phyloP scores from a whole-genome alignment of 2,797 vertebrate species.

The Chaetophractus vellerosus region DNA sequence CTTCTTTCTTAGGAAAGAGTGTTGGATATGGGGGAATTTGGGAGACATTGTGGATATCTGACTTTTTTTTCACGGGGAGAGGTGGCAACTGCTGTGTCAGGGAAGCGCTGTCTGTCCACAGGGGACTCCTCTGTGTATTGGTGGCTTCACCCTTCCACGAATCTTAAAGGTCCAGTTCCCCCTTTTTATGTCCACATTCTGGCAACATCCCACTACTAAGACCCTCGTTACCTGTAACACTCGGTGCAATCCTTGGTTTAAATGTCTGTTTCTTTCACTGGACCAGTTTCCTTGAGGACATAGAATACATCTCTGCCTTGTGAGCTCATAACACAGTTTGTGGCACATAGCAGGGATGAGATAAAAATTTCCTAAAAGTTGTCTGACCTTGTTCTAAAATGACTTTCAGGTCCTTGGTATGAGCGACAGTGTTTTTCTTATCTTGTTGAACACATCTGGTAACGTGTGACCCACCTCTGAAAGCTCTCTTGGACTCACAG shows the following conservation, averaged over 20 bases:
- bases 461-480: neutral
- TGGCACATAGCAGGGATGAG: neutral
- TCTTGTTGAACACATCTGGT: neutral
- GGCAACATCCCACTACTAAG: neutral
- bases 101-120: neutral
- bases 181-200: neutral
- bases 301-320: neutral
- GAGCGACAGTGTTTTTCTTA: slow-evolving; percentile 2
- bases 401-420: neutral
- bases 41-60: neutral
- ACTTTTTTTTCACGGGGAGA: neutral
- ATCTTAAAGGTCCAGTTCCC: neutral
- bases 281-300: neutral
- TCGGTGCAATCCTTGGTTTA: neutral
- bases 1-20: neutral
- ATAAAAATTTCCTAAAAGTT: neutral
- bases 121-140: neutral
- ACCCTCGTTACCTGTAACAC: too few relatives aligned
- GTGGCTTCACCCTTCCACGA: neutral
- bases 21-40: neutral
- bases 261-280: neutral
- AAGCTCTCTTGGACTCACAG: neutral
- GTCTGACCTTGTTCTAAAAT: neutral
- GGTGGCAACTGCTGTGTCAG: neutral
- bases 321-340: neutral